Base-by-base conservation (phyloP, 2,113 vertebrate species). In the Phycodurus eques region DNA sequence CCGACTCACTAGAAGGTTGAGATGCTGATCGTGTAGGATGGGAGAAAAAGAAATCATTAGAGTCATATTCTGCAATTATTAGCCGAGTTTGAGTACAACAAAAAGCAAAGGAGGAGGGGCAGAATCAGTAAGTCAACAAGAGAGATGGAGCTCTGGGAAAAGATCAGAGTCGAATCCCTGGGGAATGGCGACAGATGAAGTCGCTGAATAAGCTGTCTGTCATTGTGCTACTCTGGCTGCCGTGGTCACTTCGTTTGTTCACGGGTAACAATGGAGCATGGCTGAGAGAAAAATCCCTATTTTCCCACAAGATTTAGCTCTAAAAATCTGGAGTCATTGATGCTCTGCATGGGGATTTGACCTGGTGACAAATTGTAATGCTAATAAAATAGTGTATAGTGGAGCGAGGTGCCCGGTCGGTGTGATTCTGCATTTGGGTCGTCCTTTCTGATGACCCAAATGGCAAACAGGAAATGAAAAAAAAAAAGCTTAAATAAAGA, bases 181-280 rank as follows among this genome's bases (percentile, higher is more conserved):
- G 89, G 88, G 89, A 90, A 80, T 64, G n/a, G 82, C 86, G 61
- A 87, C 90, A 91, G 90, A 91, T 91, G 90, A 91, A 91, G 85
- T 91, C 80, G 85, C 88, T 91, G 90, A 91, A 91, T 91, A 90
- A 91, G 90, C 88, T 91, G 88, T 91, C 90, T 88, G 88, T 91
- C 90, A 91, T 91, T 91, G 90, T 91, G 86, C 86, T 84, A 88
- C 85, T 90, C 33, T 64, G 86, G 83, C 87, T 81, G 88, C 88
- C 88, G 84, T 89, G 88, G 86, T 88, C 90, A 87, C 83, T 85
- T 87, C 75, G 83, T 91, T 91, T 89, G 87, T 91, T 91, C 87
- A 87, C 68, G 80, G 64, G 70, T 85, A 89, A 91, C 88, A 91
- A 91, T 88, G 82, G 85, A 86, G 77, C 76, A 73, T 47, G 85